Percentiles rank a stretch among this genome's conserved stretches.
Conservation (phyloP, 2,113 vertebrate genomes). For the Paratilapia polleni region DNA sequence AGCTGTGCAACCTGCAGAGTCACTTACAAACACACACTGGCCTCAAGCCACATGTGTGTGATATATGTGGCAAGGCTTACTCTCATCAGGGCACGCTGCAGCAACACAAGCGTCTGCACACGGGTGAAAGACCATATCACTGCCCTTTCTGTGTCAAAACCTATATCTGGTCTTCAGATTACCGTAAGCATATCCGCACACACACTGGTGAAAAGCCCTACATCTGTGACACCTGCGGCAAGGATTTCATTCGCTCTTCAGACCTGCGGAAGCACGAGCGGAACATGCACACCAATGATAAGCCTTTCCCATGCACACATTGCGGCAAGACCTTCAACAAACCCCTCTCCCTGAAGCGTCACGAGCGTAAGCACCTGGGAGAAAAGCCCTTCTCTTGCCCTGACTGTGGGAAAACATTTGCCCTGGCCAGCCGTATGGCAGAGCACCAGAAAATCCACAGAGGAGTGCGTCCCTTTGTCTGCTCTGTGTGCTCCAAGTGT, state of each 20-base stretch:
- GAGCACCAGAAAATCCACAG: slow-evolving; percentile 85
- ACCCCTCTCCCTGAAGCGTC: slow-evolving; percentile 83
- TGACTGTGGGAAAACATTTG: slow-evolving; percentile 81
- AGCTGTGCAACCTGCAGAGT: slow-evolving; percentile 84
- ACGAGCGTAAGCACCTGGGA: slow-evolving; percentile 86
- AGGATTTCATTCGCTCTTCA: slow-evolving; percentile 82
- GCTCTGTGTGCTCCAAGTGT: slow-evolving; percentile 71
- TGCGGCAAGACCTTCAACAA: slow-evolving; percentile 87
- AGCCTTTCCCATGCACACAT: slow-evolving; percentile 83
- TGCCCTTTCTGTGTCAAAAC: slow-evolving; percentile 80
- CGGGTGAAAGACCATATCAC: slow-evolving; percentile 79
- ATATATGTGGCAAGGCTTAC: slow-evolving; percentile 80
- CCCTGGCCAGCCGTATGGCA: slow-evolving; percentile 83
- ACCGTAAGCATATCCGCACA: slow-evolving; percentile 80
- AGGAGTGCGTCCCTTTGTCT: slow-evolving; percentile 56
- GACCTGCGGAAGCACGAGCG: slow-evolving; percentile 83
- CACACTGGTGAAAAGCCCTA: slow-evolving; percentile 83
- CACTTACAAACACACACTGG: slow-evolving; percentile 84
- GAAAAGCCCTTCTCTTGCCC: slow-evolving; percentile 84
- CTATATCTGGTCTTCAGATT: slow-evolving; percentile 83
- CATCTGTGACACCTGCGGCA: slow-evolving; percentile 76
- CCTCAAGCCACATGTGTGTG: slow-evolving; percentile 83
- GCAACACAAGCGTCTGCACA: slow-evolving; percentile 83
- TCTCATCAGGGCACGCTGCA: slow-evolving; percentile 81
- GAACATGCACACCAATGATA: slow-evolving; percentile 85